phyloP scores from a whole-genome alignment of 1,140 invertebrate genomes.

The Zaprionus lachaisei region DNA sequence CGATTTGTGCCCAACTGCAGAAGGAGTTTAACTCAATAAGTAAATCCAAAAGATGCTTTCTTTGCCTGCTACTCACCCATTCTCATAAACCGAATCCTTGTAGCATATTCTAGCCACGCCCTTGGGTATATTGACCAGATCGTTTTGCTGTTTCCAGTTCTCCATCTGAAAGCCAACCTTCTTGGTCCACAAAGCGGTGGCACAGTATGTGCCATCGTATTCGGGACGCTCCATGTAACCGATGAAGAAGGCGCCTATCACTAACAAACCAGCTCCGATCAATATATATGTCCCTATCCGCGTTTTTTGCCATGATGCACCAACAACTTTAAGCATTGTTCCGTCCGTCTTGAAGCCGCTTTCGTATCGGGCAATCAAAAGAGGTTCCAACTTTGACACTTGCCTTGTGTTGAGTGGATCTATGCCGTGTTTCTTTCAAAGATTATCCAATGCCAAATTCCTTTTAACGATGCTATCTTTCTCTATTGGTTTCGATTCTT shows the following conservation, averaged over 20 bases:
- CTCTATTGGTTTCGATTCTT: neutral
- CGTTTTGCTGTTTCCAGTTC: constrained; percentile 91
- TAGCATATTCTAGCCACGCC: constrained; percentile 90
- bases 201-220: constrained; percentile 88
- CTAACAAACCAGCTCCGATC: constrained; percentile 87
- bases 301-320: constrained; percentile 91
- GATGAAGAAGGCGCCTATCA: constrained; percentile 88
- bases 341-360: constrained; percentile 76
- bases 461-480: neutral
- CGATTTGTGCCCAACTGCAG: constrained; percentile 90
- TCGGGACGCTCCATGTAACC: constrained; percentile 89
- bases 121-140: constrained; percentile 86
- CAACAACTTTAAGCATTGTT: constrained; percentile 90
- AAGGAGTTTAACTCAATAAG: neutral
- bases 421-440: neutral
- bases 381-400: neutral
- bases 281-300: constrained; percentile 90
- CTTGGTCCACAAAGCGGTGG: constrained; percentile 89
- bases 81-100: constrained; percentile 87
- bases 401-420: neutral
- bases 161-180: constrained; percentile 89
- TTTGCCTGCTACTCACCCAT: constrained; percentile 85
- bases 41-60: too few relatives aligned
- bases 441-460: neutral
- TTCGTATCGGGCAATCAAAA: neutral